phyloP scores from a whole-genome alignment of 92 coral and sea anemone species.

The Paragorgia papillata region DNA sequence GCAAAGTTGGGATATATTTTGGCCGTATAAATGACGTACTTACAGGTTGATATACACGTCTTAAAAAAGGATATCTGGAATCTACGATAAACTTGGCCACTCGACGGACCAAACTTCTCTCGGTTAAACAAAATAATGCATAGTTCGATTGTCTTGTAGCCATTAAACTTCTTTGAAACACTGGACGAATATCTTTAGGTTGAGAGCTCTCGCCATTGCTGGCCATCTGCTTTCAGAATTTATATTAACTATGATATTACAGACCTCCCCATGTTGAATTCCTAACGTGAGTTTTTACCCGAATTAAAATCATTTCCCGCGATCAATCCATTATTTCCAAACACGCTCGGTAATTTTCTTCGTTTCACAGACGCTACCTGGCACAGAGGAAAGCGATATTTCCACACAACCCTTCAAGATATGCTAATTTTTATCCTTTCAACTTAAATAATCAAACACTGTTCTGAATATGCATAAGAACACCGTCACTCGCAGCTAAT shows the following conservation, averaged over 20 bases:
- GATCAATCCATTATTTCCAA: neutral
- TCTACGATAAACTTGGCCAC: conserved; percentile 83
- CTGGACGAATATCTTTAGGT: neutral
- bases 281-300: too few relatives aligned
- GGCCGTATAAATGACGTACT: neutral
- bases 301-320: neutral
- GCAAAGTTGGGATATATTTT: neutral
- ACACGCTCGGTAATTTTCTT: neutral
- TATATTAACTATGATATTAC: neutral
- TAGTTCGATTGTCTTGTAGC: conserved; percentile 38
- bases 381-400: too few relatives aligned
- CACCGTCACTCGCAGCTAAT: too few relatives aligned
- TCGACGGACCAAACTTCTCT: conserved; percentile 73
- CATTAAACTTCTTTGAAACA: neutral
- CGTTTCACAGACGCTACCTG: neutral
- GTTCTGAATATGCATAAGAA: too few relatives aligned
- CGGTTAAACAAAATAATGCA: conserved; percentile 80
- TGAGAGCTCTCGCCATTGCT: neutral
- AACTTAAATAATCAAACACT: neutral
- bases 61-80: conserved; percentile 95
- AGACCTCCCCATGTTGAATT: neutral
- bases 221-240: conserved; percentile 35
- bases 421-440: neutral
- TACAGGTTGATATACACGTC: neutral
- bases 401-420: neutral